Conservation (phyloP, 2,888 invertebrate genomes). For the Dorcus parallelipipedus region DNA sequence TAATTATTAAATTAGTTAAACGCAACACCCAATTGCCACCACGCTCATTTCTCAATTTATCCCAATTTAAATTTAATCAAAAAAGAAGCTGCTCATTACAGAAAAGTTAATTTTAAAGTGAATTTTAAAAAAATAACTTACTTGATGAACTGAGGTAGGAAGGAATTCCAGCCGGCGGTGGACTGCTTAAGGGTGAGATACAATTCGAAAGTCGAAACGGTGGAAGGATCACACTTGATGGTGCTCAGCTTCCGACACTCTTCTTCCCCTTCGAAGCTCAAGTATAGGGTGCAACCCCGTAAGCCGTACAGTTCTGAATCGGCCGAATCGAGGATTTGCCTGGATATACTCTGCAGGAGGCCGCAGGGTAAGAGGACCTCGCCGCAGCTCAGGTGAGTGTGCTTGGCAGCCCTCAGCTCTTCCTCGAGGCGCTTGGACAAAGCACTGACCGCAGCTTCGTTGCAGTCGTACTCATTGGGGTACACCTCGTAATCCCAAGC, state of each 20-base stretch:
- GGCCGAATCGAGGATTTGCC: slow-evolving; percentile 77
- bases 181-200: slow-evolving; percentile 84
- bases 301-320: slow-evolving; percentile 89
- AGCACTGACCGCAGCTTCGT: slow-evolving; percentile 60
- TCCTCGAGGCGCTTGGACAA: slow-evolving; percentile 74
- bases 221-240: slow-evolving; percentile 79
- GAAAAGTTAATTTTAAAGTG: no score
- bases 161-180: slow-evolving; percentile 78
- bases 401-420: slow-evolving; percentile 76
- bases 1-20: no score
- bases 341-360: slow-evolving; percentile 73
- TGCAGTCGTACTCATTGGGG: slow-evolving; percentile 37
- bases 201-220: slow-evolving; percentile 86
- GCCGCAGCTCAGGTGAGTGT: slow-evolving; percentile 75
- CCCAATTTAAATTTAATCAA: no score
- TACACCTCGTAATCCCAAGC: slow-evolving; percentile 43
- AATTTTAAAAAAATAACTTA: slow-evolving; percentile 51
- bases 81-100: no score
- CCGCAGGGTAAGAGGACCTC: slow-evolving; percentile 84
- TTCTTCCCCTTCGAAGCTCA: slow-evolving; percentile 73
- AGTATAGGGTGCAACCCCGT: slow-evolving; percentile 80
- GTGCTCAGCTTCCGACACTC: slow-evolving; percentile 69
- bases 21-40: no score
- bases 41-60: no score
- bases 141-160: slow-evolving; percentile 86